These are phyloP conservation scores for Hemichromis elongatus DNA, from an alignment of 2,113 vertebrate species.

Conservation along the genomic window DNA sequence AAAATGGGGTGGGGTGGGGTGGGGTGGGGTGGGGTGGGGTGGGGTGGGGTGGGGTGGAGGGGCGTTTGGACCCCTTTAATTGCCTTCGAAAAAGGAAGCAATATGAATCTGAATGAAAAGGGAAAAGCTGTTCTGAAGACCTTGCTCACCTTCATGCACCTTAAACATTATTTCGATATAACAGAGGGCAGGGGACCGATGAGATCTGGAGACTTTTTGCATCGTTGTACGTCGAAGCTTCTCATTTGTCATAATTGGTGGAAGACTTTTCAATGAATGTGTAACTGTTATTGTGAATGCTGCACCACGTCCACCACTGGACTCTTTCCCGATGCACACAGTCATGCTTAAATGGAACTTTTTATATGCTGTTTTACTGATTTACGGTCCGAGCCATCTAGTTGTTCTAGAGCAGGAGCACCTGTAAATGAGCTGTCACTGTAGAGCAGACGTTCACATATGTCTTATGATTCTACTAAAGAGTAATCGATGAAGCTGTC, in stretches of 20 bases:
- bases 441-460: background rate
- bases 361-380: background rate
- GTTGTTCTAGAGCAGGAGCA: background rate
- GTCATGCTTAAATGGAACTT: conserved; percentile 20
- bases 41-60: too few relatives aligned
- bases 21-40: too few relatives aligned
- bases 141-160: conserved; percentile 20
- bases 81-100: conserved; percentile 43
- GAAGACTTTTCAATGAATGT: conserved; percentile 34
- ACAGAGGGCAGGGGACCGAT: background rate
- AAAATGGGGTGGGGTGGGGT: too few relatives aligned
- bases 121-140: background rate
- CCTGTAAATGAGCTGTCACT: background rate
- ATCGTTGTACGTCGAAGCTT: background rate
- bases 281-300: conserved; percentile 40
- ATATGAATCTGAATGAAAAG: background rate
- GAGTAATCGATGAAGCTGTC: background rate
- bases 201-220: background rate
- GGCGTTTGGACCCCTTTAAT: background rate
- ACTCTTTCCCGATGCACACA: conserved; percentile 18
- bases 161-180: background rate
- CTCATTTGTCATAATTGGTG: background rate
- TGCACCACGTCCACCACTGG: conserved; percentile 40
- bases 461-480: background rate
- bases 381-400: conserved; percentile 15